Evolutionary conservation across 2,888 invertebrate genomes (phyloP).

Genomic region (Sesamia inferens): DNA sequence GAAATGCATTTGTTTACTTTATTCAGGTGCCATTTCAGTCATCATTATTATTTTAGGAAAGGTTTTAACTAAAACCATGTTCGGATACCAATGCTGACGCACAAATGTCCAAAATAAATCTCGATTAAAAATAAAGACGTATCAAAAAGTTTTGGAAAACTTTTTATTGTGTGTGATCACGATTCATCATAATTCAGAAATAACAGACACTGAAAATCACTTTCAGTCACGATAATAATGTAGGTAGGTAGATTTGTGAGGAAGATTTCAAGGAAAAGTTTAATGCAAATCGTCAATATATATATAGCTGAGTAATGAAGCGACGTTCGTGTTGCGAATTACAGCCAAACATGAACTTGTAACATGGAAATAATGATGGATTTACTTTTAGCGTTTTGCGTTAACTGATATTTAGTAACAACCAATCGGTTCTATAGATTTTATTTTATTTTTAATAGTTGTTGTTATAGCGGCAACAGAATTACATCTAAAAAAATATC

Average conservation of each 20-base stretch:
- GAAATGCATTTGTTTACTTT: neutral
- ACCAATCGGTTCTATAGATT: no score
- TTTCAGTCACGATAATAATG: constrained; percentile 33
- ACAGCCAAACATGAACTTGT: constrained; percentile 23
- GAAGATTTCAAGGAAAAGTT: constrained; percentile 18
- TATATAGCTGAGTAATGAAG: neutral
- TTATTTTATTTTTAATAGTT: no score
- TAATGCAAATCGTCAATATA: neutral
- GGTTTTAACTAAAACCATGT: neutral
- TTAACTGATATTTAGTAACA: neutral
- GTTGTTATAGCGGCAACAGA: no score
- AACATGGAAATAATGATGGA: neutral
- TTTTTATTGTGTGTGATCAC: constrained; percentile 12
- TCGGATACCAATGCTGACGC: neutral
- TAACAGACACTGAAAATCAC: constrained; percentile 24
- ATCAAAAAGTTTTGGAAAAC: constrained; percentile 4
- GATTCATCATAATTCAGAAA: neutral
- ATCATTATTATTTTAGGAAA: neutral
- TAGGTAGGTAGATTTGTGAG: neutral
- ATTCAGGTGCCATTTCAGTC: fast-evolving
- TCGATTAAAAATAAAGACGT: neutral
- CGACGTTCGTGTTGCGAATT: constrained; percentile 20
- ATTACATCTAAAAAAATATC: no score
- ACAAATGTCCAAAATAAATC: neutral
- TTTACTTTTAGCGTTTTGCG: neutral